These are phyloP conservation scores for Nymphalis io DNA, from an alignment of 1,140 invertebrate genomes.

Conservation along the genomic window DNA sequence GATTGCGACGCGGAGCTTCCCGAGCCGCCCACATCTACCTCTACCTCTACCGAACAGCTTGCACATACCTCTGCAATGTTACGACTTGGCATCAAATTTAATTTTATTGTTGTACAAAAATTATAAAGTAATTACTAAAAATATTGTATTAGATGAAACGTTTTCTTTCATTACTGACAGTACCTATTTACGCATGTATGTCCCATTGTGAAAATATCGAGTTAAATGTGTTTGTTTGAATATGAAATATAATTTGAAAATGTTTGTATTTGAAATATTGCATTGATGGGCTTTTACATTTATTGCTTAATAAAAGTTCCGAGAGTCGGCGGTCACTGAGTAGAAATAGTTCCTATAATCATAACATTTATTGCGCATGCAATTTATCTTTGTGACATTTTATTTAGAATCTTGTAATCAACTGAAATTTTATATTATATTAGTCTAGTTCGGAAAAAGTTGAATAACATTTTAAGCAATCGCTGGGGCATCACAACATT, in stretches of 20 bases:
- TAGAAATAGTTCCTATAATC: constrained; percentile 5
- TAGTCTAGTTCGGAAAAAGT: background rate
- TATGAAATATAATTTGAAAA: background rate
- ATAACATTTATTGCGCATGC: constrained; percentile 13
- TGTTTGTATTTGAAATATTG: constrained; percentile 5
- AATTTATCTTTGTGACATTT: background rate
- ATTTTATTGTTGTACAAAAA: background rate
- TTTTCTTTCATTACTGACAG: too few species aligned
- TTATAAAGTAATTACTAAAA: background rate
- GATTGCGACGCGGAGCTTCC: constrained; percentile 79
- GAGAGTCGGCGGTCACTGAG: background rate
- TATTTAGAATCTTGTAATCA: background rate
- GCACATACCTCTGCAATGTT: constrained; percentile 71
- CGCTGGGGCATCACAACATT: background rate
- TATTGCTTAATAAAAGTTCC: constrained; percentile 6
- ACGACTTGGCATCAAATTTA: background rate
- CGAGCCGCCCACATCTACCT: constrained; percentile 60
- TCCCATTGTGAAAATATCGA: too few species aligned
- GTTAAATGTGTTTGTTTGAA: background rate
- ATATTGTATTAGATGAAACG: background rate
- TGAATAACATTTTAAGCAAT: background rate
- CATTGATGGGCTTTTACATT: background rate
- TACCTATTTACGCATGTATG: too few species aligned
- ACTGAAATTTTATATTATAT: background rate
- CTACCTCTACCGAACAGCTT: constrained; percentile 73